Conservation (phyloP, 2,797 vertebrate species). For the Enteromius radiatus region DNA sequence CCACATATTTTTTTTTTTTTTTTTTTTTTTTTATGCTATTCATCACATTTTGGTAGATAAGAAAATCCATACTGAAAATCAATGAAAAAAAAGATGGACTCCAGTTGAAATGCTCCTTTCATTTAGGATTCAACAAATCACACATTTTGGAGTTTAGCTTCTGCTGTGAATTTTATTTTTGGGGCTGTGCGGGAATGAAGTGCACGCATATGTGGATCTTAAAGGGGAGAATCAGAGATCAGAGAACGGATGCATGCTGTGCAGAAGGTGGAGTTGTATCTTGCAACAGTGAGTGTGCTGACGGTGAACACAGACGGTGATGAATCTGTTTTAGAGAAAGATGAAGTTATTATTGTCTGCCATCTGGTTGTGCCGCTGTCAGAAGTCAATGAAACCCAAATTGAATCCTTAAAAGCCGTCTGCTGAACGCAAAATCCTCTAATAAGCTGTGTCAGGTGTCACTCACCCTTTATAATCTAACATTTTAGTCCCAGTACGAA, state of each 20-base stretch:
- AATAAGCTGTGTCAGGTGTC: conserved; percentile 7
- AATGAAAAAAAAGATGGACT: neutral
- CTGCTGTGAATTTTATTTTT: neutral
- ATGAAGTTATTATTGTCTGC: conserved; percentile 75
- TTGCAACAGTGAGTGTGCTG: neutral
- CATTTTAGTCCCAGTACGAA: conserved; percentile 11
- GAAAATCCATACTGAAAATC: conserved; percentile 14
- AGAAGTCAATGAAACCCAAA: conserved; percentile 60
- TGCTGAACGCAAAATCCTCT: neutral
- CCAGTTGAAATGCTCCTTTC: neutral
- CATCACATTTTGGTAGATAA: neutral
- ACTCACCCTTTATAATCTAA: neutral
- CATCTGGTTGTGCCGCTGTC: conserved; percentile 76
- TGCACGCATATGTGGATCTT: neutral
- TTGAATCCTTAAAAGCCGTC: conserved; percentile 39
- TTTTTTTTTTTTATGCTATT: neutral
- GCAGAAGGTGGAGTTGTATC: conserved; percentile 4
- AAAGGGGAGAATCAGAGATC: conserved; percentile 7
- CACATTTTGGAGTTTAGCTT: neutral
- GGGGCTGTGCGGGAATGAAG: neutral
- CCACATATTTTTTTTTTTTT: neutral
- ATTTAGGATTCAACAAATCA: neutral
- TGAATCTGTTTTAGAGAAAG: conserved; percentile 74
- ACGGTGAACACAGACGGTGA: conserved; percentile 66
- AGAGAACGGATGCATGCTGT: conserved; percentile 1